phyloP scores from a whole-genome alignment of 2,888 invertebrate genomes.

The Boloria selene region DNA sequence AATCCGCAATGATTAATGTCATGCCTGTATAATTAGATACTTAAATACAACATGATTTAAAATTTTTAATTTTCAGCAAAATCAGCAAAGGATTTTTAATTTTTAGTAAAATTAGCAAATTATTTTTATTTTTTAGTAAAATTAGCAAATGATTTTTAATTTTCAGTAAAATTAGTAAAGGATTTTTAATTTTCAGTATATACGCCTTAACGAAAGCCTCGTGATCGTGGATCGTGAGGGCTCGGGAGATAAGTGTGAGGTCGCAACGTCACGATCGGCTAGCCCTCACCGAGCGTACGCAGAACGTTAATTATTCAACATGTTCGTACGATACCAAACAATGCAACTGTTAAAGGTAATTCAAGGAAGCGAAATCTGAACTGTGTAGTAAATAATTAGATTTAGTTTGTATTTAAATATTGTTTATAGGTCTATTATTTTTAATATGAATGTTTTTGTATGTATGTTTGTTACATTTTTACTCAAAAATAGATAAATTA shows the following conservation, averaged over 20 bases:
- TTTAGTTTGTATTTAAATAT: too few species aligned
- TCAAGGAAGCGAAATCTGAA: conserved; percentile 5
- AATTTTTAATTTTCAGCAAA: conserved; percentile 4
- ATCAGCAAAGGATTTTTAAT: conserved; percentile 32
- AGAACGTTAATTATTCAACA: conserved; percentile 45
- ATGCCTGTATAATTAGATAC: too few species aligned
- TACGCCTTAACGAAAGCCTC: conserved; percentile 58
- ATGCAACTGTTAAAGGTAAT: conserved; percentile 23
- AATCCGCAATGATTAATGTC: conserved; percentile 1
- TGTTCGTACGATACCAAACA: conserved; percentile 50
- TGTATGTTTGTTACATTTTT: too few species aligned
- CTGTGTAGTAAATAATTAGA: neutral
- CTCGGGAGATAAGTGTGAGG: conserved; percentile 76
- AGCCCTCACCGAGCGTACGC: conserved; percentile 46
- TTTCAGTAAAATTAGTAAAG: conserved; percentile 33
- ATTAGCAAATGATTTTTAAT: conserved; percentile 32
- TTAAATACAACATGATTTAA: too few species aligned
- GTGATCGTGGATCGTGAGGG: conserved; percentile 77
- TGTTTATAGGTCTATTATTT: too few species aligned
- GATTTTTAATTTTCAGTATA: conserved; percentile 1
- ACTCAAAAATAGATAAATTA: too few species aligned
- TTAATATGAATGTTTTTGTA: too few species aligned
- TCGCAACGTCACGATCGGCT: conserved; percentile 68
- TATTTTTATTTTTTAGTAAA: conserved; percentile 6
- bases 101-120: too few species aligned